Evolutionary conservation across 2,113 vertebrate genomes (phyloP).

Genomic region (Strix uralensis): DNA sequence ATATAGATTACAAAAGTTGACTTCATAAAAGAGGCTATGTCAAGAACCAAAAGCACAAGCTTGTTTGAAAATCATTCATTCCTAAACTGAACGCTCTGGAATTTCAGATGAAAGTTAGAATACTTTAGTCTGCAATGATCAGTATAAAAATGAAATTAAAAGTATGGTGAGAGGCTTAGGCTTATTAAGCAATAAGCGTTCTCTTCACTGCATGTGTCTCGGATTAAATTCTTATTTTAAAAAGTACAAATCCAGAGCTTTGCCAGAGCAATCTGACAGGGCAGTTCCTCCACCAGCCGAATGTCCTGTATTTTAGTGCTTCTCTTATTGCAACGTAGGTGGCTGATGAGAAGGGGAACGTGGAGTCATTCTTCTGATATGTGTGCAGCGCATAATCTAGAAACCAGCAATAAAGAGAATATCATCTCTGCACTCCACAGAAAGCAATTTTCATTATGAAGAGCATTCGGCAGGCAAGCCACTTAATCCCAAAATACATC

Average conservation of each 20-base stretch:
- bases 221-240: background rate
- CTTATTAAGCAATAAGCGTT: background rate
- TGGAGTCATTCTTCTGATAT: background rate
- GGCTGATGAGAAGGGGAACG: background rate
- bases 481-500: background rate
- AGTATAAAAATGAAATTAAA: background rate
- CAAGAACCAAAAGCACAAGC: background rate
- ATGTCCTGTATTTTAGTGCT: background rate
- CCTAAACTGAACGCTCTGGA: background rate
- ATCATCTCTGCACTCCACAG: background rate
- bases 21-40: background rate
- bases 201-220: background rate
- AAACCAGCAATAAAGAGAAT: background rate
- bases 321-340: background rate
- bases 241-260: background rate
- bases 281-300: background rate
- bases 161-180: background rate
- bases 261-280: background rate
- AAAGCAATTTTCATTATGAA: background rate
- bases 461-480: background rate
- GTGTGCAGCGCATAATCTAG: background rate
- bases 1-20: background rate
- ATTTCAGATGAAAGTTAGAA: background rate
- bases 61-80: background rate
- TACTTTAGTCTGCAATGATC: background rate